A percentile compares a stretch with the other conserved stretches of the same genome.
Evolutionary conservation across 2,797 vertebrate species (phyloP).

Genomic region (Microctenopoma steveboyesi): DNA sequence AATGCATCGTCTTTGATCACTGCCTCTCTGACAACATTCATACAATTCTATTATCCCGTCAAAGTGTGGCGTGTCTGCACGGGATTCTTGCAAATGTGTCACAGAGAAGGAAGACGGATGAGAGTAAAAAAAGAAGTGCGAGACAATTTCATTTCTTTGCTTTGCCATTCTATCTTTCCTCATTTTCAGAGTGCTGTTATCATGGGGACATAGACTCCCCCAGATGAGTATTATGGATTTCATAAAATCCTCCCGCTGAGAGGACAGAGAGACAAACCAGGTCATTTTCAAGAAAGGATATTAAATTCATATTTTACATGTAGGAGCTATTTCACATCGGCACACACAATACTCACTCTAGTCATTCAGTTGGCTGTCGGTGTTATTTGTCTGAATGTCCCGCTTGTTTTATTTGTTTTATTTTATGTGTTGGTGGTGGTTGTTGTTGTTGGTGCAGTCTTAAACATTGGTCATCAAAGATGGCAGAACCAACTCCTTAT

Average conservation of each 20-base stretch:
- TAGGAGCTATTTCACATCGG: constrained; percentile 3
- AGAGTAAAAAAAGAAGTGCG: not conserved
- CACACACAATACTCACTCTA: not conserved
- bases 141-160: constrained; percentile 39
- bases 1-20: constrained; percentile 39
- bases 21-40: constrained; percentile 31
- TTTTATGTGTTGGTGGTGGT: constrained; percentile 23
- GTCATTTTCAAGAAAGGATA: constrained; percentile 43
- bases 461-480: constrained; percentile 23
- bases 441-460: constrained; percentile 23
- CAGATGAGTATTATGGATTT: constrained; percentile 34
- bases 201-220: constrained; percentile 35
- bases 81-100: constrained; percentile 36
- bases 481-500: constrained; percentile 61
- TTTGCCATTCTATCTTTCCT: constrained; percentile 30
- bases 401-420: constrained; percentile 2
- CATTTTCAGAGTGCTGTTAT: constrained; percentile 42
- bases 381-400: constrained; percentile 18
- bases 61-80: constrained; percentile 26
- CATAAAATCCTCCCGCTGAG: constrained; percentile 38
- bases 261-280: constrained; percentile 29
- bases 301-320: constrained; percentile 37
- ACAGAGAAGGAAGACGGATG: constrained; percentile 23
- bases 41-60: constrained; percentile 36
- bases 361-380: constrained; percentile 6